A percentile compares a stretch with the other conserved stretches of the same genome.
phyloP scores from a whole-genome alignment of 1,140 invertebrate genomes.

The Uloborus diversus region DNA sequence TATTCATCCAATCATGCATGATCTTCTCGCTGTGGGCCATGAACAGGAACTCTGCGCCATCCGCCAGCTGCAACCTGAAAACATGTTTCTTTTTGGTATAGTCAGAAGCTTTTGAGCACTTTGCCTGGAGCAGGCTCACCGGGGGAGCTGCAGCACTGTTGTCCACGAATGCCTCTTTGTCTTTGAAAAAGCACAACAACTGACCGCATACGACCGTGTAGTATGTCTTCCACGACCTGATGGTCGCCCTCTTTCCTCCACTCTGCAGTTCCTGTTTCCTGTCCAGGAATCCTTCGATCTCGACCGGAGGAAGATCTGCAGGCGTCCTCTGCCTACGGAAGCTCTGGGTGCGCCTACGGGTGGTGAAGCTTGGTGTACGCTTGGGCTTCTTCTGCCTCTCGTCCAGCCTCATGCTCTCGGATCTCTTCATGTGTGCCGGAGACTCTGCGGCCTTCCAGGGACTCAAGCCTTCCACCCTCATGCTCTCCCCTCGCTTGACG shows the following conservation, averaged over 20 bases:
- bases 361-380: conserved; percentile 93
- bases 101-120: conserved; percentile 85
- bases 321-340: conserved; percentile 73
- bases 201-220: conserved; percentile 97
- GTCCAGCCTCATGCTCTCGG: conserved; percentile 61
- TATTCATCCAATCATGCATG: conserved; percentile 93
- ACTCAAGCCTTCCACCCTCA: conserved; percentile 75
- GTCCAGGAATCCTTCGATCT: conserved; percentile 90
- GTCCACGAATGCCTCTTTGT: conserved; percentile 87
- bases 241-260: conserved; percentile 92
- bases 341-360: conserved; percentile 82
- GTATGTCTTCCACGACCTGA: conserved; percentile 94
- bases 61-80: conserved; percentile 84
- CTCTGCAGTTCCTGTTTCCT: conserved; percentile 93
- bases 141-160: conserved; percentile 88
- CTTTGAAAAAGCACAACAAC: conserved; percentile 97
- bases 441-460: conserved; percentile 6
- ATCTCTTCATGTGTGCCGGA: conserved; percentile 55
- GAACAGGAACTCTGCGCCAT: conserved; percentile 94
- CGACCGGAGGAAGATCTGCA: conserved; percentile 83
- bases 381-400: conserved; percentile 72
- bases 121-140: conserved; percentile 86
- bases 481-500: conserved; percentile 85
- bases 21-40: conserved; percentile 76
- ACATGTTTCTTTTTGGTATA: conserved; percentile 96